Conservation (phyloP, 2,888 invertebrate species). For the Hyposoter dolosus region DNA sequence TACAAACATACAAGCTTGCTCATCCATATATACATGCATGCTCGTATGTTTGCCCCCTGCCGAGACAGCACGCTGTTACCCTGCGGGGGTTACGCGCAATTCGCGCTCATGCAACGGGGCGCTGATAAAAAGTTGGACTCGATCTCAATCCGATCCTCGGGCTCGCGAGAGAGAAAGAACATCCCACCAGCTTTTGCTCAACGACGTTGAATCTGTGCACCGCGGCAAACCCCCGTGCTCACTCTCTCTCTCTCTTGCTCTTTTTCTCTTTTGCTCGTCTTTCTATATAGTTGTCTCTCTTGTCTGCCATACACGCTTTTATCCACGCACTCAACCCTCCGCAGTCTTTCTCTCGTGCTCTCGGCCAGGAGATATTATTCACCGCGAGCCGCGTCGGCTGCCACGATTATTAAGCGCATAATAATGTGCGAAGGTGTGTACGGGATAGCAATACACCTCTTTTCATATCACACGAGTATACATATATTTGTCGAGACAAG, state of each 20-base stretch:
- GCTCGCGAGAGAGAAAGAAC: slow-evolving; percentile 49
- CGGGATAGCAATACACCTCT: slow-evolving; percentile 1
- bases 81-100: slow-evolving; percentile 84
- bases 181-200: slow-evolving; percentile 35
- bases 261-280: slow-evolving; percentile 28
- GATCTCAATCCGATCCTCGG: slow-evolving; percentile 81
- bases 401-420: slow-evolving; percentile 64
- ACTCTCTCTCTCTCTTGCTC: slow-evolving; percentile 45
- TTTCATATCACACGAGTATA: neutral
- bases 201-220: slow-evolving; percentile 38
- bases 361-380: slow-evolving; percentile 66
- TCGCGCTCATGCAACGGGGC: slow-evolving; percentile 82
- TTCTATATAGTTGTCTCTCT: slow-evolving; percentile 31
- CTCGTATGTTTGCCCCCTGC: slow-evolving; percentile 77
- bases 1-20: slow-evolving; percentile 1
- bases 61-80: slow-evolving; percentile 83
- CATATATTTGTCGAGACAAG: slow-evolving; percentile 29
- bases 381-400: slow-evolving; percentile 53
- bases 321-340: slow-evolving; percentile 61
- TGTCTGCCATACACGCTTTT: slow-evolving; percentile 41
- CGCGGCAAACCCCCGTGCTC: slow-evolving; percentile 17
- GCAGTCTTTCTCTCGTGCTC: slow-evolving; percentile 67
- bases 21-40: neutral
- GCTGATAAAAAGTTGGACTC: slow-evolving; percentile 81
- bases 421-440: slow-evolving; percentile 54